phyloP scores from a whole-genome alignment of 1,140 invertebrate species.

The Pogonus chalceus region DNA sequence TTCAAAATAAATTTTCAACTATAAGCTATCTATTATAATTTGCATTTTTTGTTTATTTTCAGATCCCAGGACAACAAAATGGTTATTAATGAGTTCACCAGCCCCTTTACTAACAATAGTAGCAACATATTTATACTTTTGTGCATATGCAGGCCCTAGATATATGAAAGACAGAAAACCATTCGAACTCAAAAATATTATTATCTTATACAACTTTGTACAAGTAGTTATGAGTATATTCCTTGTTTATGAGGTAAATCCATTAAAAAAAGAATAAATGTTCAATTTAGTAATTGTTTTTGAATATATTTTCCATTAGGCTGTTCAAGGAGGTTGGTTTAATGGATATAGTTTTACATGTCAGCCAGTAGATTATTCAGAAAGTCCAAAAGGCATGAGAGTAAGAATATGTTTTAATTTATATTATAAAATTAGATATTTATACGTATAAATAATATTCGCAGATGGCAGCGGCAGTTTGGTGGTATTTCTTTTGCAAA shows the following conservation, averaged over 20 bases:
- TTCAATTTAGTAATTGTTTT: background rate
- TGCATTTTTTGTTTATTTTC: slow-evolving; percentile 33
- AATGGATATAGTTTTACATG: slow-evolving; percentile 68
- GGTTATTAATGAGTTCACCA: slow-evolving; percentile 75
- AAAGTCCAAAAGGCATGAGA: slow-evolving; percentile 58
- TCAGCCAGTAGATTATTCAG: slow-evolving; percentile 73
- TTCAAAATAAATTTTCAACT: too few species aligned
- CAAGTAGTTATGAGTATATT: slow-evolving; percentile 65
- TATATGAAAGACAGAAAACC: slow-evolving; percentile 81
- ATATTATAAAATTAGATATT: slow-evolving; percentile 10
- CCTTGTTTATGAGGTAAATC: slow-evolving; percentile 55
- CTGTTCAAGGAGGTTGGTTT: slow-evolving; percentile 52
- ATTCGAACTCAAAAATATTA: slow-evolving; percentile 61
- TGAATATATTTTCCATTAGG: slow-evolving; percentile 26
- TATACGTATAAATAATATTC: slow-evolving; percentile 14
- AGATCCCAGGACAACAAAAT: slow-evolving; percentile 77
- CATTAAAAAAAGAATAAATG: background rate
- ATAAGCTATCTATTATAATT: too few species aligned
- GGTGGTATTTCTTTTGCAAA: slow-evolving; percentile 52
- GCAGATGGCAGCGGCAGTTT: slow-evolving; percentile 52
- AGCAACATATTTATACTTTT: slow-evolving; percentile 67
- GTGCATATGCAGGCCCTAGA: slow-evolving; percentile 57
- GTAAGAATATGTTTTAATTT: slow-evolving; percentile 42
- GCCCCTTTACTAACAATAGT: slow-evolving; percentile 64
- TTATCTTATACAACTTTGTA: slow-evolving; percentile 72